A percentile compares a stretch with the other conserved stretches of the same genome.
Evolutionary conservation across 1,140 invertebrate species (phyloP).

Genomic region (Chymomyza costata): DNA sequence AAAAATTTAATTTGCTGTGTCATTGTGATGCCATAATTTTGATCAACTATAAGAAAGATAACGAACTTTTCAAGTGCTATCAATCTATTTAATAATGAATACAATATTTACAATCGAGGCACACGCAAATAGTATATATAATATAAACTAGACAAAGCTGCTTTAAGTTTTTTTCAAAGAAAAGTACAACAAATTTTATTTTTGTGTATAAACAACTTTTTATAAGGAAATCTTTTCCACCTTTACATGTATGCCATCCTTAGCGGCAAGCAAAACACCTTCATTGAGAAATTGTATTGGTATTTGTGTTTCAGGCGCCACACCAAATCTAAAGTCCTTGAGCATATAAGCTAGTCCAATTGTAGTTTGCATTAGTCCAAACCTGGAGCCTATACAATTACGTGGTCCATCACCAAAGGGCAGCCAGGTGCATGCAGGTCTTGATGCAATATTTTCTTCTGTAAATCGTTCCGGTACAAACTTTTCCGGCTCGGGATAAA

Average conservation of each 20-base stretch:
- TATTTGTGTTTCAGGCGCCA: slow-evolving; percentile 29
- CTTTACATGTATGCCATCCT: slow-evolving; percentile 46
- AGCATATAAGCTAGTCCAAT: slow-evolving; percentile 76
- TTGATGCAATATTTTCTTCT: slow-evolving; percentile 64
- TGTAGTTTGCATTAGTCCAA: slow-evolving; percentile 80
- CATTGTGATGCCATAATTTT: no score
- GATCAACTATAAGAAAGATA: no score
- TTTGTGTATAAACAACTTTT: no score
- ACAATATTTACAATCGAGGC: no score
- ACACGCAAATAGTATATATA: no score
- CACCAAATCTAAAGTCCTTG: slow-evolving; percentile 45
- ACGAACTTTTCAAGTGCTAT: no score
- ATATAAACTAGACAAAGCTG: no score
- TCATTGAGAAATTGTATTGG: slow-evolving; percentile 26
- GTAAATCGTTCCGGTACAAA: slow-evolving; percentile 79
- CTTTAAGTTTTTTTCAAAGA: no score
- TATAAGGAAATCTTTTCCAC: slow-evolving; percentile 38
- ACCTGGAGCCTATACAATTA: slow-evolving; percentile 77
- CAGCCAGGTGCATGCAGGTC: slow-evolving; percentile 51
- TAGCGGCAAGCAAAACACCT: slow-evolving; percentile 32
- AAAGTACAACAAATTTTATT: no score
- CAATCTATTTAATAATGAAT: no score
- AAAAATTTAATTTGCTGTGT: no score
- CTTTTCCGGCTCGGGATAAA: slow-evolving; percentile 67
- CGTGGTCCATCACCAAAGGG: slow-evolving; percentile 55